phyloP scores from a whole-genome alignment of 2,888 invertebrate species.

The Lithophane semibrunnea region DNA sequence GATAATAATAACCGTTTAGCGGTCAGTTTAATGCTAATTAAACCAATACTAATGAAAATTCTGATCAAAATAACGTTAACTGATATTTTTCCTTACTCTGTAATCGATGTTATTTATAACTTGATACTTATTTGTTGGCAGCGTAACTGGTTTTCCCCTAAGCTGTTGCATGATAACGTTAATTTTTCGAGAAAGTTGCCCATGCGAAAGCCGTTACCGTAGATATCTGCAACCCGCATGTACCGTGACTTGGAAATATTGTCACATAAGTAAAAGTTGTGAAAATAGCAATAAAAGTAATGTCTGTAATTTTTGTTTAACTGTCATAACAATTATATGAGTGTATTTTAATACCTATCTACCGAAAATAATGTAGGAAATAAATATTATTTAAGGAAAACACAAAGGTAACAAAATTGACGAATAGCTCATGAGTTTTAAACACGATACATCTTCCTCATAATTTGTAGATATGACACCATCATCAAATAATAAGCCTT shows the following conservation, averaged over 20 bases:
- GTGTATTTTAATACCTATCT: not conserved
- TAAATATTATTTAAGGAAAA: constrained; percentile 10
- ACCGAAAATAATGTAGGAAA: not conserved
- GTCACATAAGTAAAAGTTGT: constrained; percentile 36
- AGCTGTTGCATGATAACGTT: constrained; percentile 53
- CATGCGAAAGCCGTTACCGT: constrained; percentile 29
- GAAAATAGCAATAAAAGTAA: constrained; percentile 11
- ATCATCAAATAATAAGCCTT: not conserved
- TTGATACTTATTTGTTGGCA: constrained; percentile 20
- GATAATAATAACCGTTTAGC: constrained; percentile 53
- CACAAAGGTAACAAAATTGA: not conserved
- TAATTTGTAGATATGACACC: not conserved
- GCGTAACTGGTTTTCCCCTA: constrained; percentile 27
- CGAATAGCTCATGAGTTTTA: constrained; percentile 8
- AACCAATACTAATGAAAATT: constrained; percentile 36
- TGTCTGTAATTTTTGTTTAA: not conserved
- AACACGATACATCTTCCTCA: not conserved
- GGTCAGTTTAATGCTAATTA: constrained; percentile 49
- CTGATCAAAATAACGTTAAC: constrained; percentile 33
- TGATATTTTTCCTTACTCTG: constrained; percentile 44
- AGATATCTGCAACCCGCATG: constrained; percentile 50
- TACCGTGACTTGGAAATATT: constrained; percentile 34
- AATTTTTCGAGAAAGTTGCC: constrained; percentile 82
- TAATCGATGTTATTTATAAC: constrained; percentile 41
- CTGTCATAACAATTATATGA: not conserved